Base-by-base conservation (phyloP, 2,113 vertebrate genomes). In the Epinephelus fuscoguttatus region DNA sequence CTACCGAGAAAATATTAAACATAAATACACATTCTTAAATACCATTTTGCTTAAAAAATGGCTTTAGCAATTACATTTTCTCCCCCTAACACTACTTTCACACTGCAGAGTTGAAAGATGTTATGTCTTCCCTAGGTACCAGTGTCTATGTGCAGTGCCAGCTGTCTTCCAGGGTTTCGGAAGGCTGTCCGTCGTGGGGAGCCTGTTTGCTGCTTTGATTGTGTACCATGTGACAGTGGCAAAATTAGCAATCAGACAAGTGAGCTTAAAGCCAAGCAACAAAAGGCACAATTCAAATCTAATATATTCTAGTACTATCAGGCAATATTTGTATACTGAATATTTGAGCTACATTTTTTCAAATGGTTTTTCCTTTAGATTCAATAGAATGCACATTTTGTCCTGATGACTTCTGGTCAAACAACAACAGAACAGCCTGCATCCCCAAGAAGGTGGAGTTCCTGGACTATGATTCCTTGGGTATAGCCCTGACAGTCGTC, bases 151-250 rank as follows among this genome's bases (percentile, higher is more conserved):
- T 96, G 96, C 89, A 95, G 93, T 87, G 79, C 89, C 70, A 94
- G 93, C 78, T 96, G 96, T 72, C 49, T 72, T 90, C 94, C 94
- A 74, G 96, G 95, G 75, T 93, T 89, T 85, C 84, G 95, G 87
- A 96, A 95, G 84, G 95, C 94, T 91, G 90, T 92, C 83, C 94
- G 94, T 88, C 89, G 42, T 89, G 93, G 94, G 88, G 88, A 96
- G 83, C 94, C 95, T 93, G 84, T 96, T 57, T 96, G 95, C 89
- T 96, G 95, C 92, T 96, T 95, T 95, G 95, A 96, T 88, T 96
- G 96, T 93, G 88, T 96, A 91, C 87, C 90, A 93, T 96, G 96
- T 95, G 95, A 95, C 78, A 91, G 88, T 70, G 95, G 94, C 84
- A 94, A 95, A 88, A 95, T 95, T 92, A 96, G 85, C 86, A 93